Evolutionary conservation across 2,888 invertebrate species (phyloP), one percentile per base, ranked within the genome.

Genomic region (Acleris laterana): DNA sequence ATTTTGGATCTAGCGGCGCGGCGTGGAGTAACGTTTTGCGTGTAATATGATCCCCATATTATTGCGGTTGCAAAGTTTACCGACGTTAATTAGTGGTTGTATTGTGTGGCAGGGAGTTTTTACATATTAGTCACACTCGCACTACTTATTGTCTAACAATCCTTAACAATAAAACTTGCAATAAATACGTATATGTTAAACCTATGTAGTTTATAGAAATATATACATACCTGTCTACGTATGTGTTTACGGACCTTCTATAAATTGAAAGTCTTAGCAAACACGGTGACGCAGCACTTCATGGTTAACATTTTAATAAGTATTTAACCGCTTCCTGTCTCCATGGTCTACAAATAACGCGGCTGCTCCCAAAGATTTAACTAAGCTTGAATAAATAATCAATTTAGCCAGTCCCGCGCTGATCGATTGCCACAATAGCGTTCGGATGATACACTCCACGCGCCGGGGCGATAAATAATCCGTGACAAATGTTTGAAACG

Each of bases 341-440:
- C 81, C 83, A 87, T 81, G 82, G 80, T 85, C 85, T 84, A 88
- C 89, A 88, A 90, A 90, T 88, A 90, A 87, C 84, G 83, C 82
- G 78, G 82, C 83, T 80, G 81, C 82, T 83, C 72, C 74, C 80
- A 82, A 87, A 88, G 88, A 89, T 88, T 90, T 87, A 89, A 88
- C 88, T 88, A 85, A 90, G 87, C 85, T 78, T 85, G 88, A 88
- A 91, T 90, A 90, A 91, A 91, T 90, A 90, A 91, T 90, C 90
- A 91, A 91, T 90, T 87, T 84, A 86, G 85, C 80, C 82, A 80
- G 81, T 80, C 82, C 78, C 84, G 86, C 87, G 85, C 88, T 91
- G 91, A 93, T 92, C 90, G 90, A 92, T 92, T 83, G 90, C 88
- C 90, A 85, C 90, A 90, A 89, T 89, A 86, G 85, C 84, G 85